Evolutionary conservation across 2,797 vertebrate genomes (phyloP).

Genomic region (Crenichthys baileyi): DNA sequence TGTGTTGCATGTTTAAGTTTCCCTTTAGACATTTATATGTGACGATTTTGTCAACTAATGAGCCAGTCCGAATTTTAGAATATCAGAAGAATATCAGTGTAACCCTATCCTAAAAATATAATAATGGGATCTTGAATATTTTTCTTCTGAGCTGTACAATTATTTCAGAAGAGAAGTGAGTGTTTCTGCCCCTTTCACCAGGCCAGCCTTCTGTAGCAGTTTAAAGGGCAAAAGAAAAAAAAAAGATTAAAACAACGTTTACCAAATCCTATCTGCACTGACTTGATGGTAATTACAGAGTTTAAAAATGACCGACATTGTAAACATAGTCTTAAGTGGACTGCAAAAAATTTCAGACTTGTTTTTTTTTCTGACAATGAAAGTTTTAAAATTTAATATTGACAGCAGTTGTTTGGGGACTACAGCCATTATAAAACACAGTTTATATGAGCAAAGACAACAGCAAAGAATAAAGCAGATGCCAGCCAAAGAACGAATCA

Average conservation of each 20-base stretch:
- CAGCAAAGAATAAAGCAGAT: background rate
- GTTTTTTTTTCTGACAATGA: background rate
- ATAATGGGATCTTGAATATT: no score
- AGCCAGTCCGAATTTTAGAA: no score
- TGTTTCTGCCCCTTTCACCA: no score
- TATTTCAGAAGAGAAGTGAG: no score
- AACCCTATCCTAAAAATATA: no score
- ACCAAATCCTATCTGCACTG: background rate
- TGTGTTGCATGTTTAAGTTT: no score
- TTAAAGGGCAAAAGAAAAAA: background rate
- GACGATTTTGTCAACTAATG: no score
- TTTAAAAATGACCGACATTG: background rate
- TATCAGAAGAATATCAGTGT: no score
- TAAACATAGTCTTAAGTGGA: background rate
- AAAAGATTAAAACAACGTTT: background rate
- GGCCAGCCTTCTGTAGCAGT: background rate
- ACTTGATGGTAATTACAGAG: background rate
- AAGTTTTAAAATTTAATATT: background rate
- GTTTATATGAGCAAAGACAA: background rate
- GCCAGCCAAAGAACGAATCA: no score
- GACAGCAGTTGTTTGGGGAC: background rate
- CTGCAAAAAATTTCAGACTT: background rate
- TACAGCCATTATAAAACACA: background rate
- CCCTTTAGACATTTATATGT: no score
- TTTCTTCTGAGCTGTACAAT: no score